Evolutionary conservation across 2,888 invertebrate species (phyloP), one percentile per base, ranked within the genome.

Genomic region (Lepas anatifera): DNA sequence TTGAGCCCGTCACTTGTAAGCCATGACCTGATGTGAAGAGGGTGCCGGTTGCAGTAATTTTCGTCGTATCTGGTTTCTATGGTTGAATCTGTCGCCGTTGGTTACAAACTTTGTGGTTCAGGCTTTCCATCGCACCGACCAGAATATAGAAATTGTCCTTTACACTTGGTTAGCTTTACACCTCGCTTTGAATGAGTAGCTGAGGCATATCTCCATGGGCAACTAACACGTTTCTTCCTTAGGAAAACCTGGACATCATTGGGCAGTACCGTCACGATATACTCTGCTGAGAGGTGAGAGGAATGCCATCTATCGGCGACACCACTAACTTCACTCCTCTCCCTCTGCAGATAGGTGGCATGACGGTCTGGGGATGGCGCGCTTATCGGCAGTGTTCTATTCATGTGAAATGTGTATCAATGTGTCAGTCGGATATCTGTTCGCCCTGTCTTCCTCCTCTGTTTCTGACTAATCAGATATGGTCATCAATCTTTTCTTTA

Each of bases 241-340:
- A 87, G 81, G 85, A 85, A 81, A 87, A 85, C 83, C 85, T 87
- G 86, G 86, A 87, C 84, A 86, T 87, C 81, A 87, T 87, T 84
- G 88, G 88, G 81, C 87, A 87, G 83, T 88, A 58, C 58, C 58
- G 58, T 58, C 58, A 58, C 58, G 58, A 58, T 58, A 58, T 58
- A 35, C 58, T 58, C 58, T 58, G 58, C 58, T 58, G 58, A 58
- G 58, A 58, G 58, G 58, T 58, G 58, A 58, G 58, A 58, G 58
- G 7, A 10, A 3, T 1, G 58, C 58, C 58, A 22, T 35, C 35
- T 1, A 35, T 2, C 32, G 58, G 58, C 58, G 35, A 32, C 35
- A 58, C 3, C 1, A 58, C 58, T 58, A 58, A 58, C 58, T 58
- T 58, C 8, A n/a, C 18, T 18, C 58, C 35, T 58, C 58, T 58